Evolutionary conservation across 2,888 invertebrate genomes (phyloP), one percentile per base, ranked within the genome.

Genomic region (Polyploca ridens): DNA sequence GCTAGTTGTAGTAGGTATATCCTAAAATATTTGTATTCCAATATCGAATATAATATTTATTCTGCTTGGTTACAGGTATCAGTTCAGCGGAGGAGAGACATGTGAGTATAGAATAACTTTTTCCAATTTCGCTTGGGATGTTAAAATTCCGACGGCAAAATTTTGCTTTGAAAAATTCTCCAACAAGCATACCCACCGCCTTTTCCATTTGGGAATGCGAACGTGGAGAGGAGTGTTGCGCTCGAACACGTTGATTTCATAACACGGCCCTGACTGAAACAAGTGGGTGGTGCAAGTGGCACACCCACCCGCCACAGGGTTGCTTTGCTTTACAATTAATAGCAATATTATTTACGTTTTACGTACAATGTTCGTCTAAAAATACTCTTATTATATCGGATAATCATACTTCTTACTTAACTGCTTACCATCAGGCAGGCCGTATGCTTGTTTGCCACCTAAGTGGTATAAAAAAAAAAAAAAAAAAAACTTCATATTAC

Each of bases 241-340:
- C 93, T 92, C 90, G 89, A 92, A 91, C 93, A 91, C 93, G 93
- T 90, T 93, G 93, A 94, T 94, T 94, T 94, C 93, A 94, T 93
- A 93, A 93, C 93, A 90, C 88, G 87, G 86, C 85, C 84, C 89
- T 84, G 88, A 83, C 88, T 90, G 90, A 85, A 90, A 91, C 91
- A 91, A 93, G 93, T 91, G 91, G 93, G 93, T 88, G 91, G 91
- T 85, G 90, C 89, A 89, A 90, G 89, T 89, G 88, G 85, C 85
- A 81, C 89, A 86, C 84, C 82, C 82, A 69, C 66, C 66, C 67
- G 59, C 27, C 27, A 67, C 75, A 85, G 86, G 85, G 81, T 69
- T 87, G 79, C 65, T 60, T 61, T 54, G 10, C 44, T 35, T 5
- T 7, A 27, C 35, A 27, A 11, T 58, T 13, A 49, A 54, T 54